Conservation (phyloP, 2,888 invertebrate species). For the Cenopis cana region DNA sequence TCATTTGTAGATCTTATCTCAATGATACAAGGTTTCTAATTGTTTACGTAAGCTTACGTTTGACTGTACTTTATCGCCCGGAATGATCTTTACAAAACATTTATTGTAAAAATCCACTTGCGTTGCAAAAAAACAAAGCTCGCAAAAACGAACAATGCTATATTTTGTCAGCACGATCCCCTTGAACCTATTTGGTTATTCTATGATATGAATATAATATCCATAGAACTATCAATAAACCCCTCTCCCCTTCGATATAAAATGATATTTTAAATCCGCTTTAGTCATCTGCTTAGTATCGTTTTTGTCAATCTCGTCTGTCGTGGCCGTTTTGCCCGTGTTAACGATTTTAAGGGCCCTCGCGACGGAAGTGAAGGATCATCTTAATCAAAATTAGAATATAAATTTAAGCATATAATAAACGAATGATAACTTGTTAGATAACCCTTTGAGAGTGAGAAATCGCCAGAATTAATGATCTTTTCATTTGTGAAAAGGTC, state of each 20-base stretch:
- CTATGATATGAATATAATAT: conserved; percentile 17
- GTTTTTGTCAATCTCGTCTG: neutral
- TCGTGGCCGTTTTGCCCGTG: neutral
- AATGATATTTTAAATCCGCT: conserved; percentile 8
- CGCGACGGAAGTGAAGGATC: neutral
- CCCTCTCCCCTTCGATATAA: conserved; percentile 1
- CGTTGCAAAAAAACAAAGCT: neutral
- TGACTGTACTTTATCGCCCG: conserved; percentile 9
- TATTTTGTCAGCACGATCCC: conserved; percentile 18
- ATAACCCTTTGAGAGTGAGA: too few relatives aligned
- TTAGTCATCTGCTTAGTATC: neutral
- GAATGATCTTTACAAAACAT: conserved; percentile 14
- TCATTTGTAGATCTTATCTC: conserved; percentile 8
- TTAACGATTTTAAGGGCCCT: neutral
- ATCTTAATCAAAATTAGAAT: neutral
- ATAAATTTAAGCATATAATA: neutral
- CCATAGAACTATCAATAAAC: conserved; percentile 10
- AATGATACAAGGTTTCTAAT: conserved; percentile 1
- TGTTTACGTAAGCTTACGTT: neutral
- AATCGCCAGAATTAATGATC: neutral
- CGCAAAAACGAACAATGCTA: conserved; percentile 9
- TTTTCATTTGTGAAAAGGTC: too few relatives aligned
- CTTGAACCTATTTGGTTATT: neutral
- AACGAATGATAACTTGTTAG: neutral
- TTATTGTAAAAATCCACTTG: conserved; percentile 5